These are phyloP conservation scores for Abrostola tripartita DNA, from an alignment of 2,888 invertebrate species.

Conservation along the genomic window DNA sequence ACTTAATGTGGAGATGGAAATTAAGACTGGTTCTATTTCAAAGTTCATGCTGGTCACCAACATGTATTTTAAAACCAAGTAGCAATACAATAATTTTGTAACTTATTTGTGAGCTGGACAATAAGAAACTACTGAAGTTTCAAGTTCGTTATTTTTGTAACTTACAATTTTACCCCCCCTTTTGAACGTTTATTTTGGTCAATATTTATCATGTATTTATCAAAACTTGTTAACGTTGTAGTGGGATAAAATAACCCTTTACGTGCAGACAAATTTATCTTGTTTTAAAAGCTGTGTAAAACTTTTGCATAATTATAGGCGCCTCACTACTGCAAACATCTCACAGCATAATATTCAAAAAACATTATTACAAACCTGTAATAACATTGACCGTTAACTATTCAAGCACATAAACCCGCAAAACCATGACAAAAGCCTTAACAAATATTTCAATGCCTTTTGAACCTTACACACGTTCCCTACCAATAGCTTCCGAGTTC, in stretches of 20 bases:
- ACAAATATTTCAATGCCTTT: conserved; percentile 32
- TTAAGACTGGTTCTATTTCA: conserved; percentile 30
- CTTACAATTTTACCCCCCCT: no score
- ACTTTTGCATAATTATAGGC: no score
- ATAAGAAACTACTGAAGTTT: no score
- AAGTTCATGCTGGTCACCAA: no score
- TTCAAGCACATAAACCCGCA: conserved; percentile 6
- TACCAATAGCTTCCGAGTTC: conserved; percentile 40
- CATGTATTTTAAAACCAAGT: no score
- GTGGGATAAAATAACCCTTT: background rate
- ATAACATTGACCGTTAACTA: conserved; percentile 9
- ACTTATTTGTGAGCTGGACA: no score
- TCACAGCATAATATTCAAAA: background rate
- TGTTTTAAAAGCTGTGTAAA: no score
- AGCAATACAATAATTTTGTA: no score
- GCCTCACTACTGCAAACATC: background rate
- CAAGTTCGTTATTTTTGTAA: no score
- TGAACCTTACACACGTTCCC: conserved; percentile 22
- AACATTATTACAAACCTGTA: background rate
- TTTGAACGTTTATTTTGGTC: no score
- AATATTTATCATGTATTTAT: no score
- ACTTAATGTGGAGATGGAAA: conserved; percentile 48
- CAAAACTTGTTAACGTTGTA: no score
- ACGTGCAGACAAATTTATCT: background rate
- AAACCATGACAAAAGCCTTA: conserved; percentile 19